These are phyloP conservation scores for Dreissena rostriformis DNA, from an alignment of 1,140 invertebrate genomes.

Conservation along the genomic window DNA sequence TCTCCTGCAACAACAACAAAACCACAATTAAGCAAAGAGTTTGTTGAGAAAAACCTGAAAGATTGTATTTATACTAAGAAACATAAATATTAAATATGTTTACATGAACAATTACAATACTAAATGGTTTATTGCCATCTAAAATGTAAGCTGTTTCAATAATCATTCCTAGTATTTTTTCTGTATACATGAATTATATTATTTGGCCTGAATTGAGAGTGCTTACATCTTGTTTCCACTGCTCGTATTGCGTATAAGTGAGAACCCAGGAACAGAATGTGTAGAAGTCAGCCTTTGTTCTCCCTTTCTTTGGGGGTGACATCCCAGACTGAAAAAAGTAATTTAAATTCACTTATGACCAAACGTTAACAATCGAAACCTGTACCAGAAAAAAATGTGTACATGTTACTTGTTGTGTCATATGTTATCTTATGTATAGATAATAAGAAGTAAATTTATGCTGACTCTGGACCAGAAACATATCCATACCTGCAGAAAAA, in stretches of 20 bases:
- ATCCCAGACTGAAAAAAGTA: conserved; percentile 54
- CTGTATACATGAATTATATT: too few relatives aligned
- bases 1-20: conserved; percentile 69
- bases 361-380: not conserved
- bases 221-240: conserved; percentile 81
- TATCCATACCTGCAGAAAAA: too few relatives aligned
- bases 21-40: not conserved
- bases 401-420: not conserved
- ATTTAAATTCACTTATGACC: not conserved
- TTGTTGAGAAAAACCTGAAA: not conserved
- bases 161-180: too few relatives aligned
- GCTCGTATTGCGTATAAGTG: conserved; percentile 84
- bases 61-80: too few relatives aligned
- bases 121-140: too few relatives aligned
- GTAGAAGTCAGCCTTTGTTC: conserved; percentile 84
- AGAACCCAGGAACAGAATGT: conserved; percentile 84
- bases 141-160: too few relatives aligned
- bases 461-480: too few relatives aligned
- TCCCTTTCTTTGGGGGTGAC: conserved; percentile 69
- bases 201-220: not conserved
- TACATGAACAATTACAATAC: too few relatives aligned
- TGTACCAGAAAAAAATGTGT: not conserved
- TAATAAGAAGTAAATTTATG: not conserved
- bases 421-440: not conserved
- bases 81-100: too few relatives aligned